A percentile compares a stretch with the other conserved stretches of the same genome.
phyloP scores from a whole-genome alignment of 2,113 vertebrate species.

The Apteryx mantelli region DNA sequence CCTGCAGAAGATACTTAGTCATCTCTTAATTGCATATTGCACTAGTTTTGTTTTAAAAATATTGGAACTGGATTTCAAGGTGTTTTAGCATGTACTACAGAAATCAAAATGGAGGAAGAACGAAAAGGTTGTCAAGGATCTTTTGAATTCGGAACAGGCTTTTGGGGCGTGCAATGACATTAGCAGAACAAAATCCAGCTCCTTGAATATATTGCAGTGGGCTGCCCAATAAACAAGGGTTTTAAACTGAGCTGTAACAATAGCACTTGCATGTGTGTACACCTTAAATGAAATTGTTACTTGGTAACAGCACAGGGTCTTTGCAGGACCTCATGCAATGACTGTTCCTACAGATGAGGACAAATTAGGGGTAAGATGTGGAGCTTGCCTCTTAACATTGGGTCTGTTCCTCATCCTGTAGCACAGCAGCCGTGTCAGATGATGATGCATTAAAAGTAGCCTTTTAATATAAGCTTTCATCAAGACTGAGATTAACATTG shows the following conservation, averaged over 20 bases:
- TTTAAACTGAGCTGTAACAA: neutral
- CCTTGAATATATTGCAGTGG: neutral
- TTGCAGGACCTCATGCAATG: neutral
- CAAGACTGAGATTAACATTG: neutral
- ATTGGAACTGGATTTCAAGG: neutral
- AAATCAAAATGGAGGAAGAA: constrained; percentile 27
- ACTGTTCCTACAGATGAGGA: neutral
- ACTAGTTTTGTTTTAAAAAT: neutral
- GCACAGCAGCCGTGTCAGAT: accelerated
- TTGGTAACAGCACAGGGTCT: neutral
- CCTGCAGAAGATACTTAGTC: neutral
- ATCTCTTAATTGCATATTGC: neutral
- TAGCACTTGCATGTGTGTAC: too few relatives aligned
- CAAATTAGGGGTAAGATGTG: neutral
- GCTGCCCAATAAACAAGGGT: neutral
- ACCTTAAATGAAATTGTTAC: neutral
- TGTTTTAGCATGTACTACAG: accelerated
- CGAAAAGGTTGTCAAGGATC: neutral
- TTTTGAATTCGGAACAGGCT: neutral
- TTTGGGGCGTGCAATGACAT: neutral
- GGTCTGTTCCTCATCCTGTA: accelerated
- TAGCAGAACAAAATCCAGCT: neutral
- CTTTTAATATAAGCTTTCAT: neutral
- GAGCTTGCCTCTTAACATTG: accelerated
- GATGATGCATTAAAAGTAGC: neutral